Evolutionary conservation across 2,888 invertebrate genomes (phyloP).

Genomic region (Eubasilissa splendida): DNA sequence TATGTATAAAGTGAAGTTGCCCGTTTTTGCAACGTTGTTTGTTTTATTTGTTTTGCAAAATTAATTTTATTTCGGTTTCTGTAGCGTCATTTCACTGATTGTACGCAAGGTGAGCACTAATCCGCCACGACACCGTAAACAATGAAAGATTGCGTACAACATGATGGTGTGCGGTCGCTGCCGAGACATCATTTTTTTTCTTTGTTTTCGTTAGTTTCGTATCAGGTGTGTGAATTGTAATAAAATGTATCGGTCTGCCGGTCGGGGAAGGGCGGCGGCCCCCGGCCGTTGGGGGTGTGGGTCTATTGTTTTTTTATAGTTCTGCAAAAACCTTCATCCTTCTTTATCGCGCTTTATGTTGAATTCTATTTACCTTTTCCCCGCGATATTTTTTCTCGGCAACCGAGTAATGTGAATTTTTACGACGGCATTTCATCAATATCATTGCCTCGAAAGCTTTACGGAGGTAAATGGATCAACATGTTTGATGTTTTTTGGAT

Average conservation of each 20-base stretch:
- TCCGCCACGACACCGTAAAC: constrained; percentile 10
- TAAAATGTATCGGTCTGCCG: constrained; percentile 47
- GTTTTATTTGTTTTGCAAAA: no score
- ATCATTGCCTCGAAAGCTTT: constrained; percentile 24
- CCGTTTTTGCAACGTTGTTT: no score
- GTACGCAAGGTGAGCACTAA: constrained; percentile 2
- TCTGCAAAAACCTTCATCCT: constrained; percentile 30
- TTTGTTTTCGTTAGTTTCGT: constrained; percentile 47
- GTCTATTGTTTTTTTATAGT: constrained; percentile 39
- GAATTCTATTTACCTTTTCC: constrained; percentile 37
- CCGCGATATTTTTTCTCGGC: not conserved
- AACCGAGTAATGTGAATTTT: constrained; percentile 23
- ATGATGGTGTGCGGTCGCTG: constrained; percentile 23
- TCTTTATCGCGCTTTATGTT: constrained; percentile 40
- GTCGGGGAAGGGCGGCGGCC: not conserved
- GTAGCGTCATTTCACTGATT: not conserved
- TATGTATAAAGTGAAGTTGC: no score
- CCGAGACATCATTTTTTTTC: constrained; percentile 45
- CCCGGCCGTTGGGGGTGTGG: not conserved
- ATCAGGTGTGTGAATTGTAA: constrained; percentile 50
- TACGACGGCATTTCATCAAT: constrained; percentile 23
- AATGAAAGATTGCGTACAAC: not conserved
- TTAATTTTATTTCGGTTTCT: no score
- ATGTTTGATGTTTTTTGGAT: constrained; percentile 24
- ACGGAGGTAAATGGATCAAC: constrained; percentile 30